phyloP scores from a whole-genome alignment of 2,797 vertebrate genomes.

The Serranus cabrilla region DNA sequence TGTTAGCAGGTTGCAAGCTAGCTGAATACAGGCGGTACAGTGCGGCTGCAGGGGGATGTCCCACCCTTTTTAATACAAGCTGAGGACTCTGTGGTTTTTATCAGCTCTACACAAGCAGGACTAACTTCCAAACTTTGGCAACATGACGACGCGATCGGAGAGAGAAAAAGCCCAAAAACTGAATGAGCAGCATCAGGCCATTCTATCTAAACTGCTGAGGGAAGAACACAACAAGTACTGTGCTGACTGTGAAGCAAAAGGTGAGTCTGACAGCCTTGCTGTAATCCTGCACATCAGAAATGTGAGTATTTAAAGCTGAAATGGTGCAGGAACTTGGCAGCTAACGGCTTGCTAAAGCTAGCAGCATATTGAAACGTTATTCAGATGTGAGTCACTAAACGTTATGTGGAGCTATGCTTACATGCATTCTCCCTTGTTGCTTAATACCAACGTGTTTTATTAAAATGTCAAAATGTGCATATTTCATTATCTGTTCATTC shows the following conservation, averaged over 20 bases:
- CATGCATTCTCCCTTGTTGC: not conserved
- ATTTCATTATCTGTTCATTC: not conserved
- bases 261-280: conserved; percentile 63
- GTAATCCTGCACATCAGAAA: no score
- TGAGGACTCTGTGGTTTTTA: conserved; percentile 11
- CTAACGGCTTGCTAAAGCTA: conserved; percentile 35
- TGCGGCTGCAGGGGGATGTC: conserved; percentile 50
- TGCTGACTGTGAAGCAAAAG: conserved; percentile 95
- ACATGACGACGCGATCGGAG: conserved; percentile 93
- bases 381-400: not conserved
- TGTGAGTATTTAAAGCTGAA: not conserved
- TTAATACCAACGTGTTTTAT: not conserved
- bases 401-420: not conserved
- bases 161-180: conserved; percentile 94
- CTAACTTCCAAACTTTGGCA: not conserved
- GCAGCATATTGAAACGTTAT: conserved; percentile 8
- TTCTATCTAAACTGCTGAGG: conserved; percentile 90
- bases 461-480: accelerated
- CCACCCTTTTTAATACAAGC: conserved; percentile 28
- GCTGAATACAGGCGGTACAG: conserved; percentile 23
- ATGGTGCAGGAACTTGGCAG: conserved; percentile 1
- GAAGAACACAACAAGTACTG: conserved; percentile 94
- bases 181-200: conserved; percentile 95
- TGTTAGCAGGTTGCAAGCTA: conserved; percentile 67
- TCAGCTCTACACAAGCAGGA: conserved; percentile 12